phyloP scores from a whole-genome alignment of 1,140 invertebrate genomes.

The Venturia canescens region DNA sequence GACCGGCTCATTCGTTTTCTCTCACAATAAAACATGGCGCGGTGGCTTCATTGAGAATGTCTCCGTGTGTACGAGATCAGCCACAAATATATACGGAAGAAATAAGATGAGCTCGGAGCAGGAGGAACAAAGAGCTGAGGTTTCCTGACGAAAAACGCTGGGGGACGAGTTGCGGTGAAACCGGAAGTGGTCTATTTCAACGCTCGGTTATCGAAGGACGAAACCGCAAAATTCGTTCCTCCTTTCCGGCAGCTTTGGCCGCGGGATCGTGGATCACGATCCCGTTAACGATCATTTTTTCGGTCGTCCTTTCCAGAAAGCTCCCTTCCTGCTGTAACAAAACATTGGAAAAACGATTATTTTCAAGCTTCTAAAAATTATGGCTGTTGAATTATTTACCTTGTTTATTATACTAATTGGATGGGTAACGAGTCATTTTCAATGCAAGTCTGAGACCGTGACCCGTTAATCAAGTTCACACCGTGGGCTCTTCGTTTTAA shows the following conservation, averaged over 20 bases:
- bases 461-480: no score
- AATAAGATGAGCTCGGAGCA: not conserved
- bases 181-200: not conserved
- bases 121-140: slow-evolving; percentile 7
- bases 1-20: not conserved
- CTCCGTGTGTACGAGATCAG: not conserved
- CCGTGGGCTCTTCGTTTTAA: no score
- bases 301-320: no score
- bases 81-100: not conserved
- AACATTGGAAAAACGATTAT: no score
- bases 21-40: not conserved
- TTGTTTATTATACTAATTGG: no score
- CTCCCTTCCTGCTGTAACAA: no score
- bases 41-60: not conserved
- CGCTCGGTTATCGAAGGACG: not conserved
- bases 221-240: not conserved
- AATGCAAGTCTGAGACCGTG: no score
- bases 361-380: no score
- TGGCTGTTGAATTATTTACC: no score
- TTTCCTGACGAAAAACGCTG: slow-evolving; percentile 2
- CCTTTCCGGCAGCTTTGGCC: not conserved
- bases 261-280: no score
- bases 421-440: no score
- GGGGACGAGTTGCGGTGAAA: not conserved
- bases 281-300: no score